Base-by-base conservation (phyloP, 2,888 invertebrate genomes). In the Hirtodrosophila duncani region DNA sequence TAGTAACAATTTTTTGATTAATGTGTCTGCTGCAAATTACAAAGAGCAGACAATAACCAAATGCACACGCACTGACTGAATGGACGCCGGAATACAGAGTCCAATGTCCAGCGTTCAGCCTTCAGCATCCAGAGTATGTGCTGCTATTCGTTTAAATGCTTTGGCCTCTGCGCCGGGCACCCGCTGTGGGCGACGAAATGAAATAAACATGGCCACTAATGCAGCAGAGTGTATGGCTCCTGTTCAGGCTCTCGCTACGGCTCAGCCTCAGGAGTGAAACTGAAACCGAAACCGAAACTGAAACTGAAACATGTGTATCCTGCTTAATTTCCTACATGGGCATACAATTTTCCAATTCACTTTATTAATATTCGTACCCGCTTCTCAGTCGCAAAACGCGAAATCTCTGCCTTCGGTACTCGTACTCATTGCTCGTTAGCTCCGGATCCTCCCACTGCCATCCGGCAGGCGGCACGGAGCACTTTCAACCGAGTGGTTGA, bases 1-100 rank as follows among this genome's bases (percentile, higher is more conserved):
- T 59, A 69, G 68, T 68, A 81, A 74, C 78, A 75, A 80, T 84
- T 84, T 83, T 84, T 84, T 84, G 84, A 84, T 84, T 84, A 84
- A 84, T 84, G 83, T 84, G 84, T 84, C 83, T 84, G 84, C 82
- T 65, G 75, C 71, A 83, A 84, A 84, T 84, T 84, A 82, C 82
- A 84, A 83, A 82, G 69, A 75, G 77, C 80, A 77, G 75, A 78
- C 80, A 71, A 64, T 63, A 59, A 58, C 63, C 66, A 53, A 61
- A 66, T 59, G 46, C 31, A 52, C 48, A 61, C 44, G 43, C 49
- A 50, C 17, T 8, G 17, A 36, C 23, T 11, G 13, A 20, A 29
- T 4, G 14, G 10, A 11, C 7, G n/a, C 26, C 5, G 38, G n/a
- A 7, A 20, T 4, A 20, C 7, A 20, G 20, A 20, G 20, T 20